Conservation (phyloP, 2,888 invertebrate species). For the Dryococelus australis region DNA sequence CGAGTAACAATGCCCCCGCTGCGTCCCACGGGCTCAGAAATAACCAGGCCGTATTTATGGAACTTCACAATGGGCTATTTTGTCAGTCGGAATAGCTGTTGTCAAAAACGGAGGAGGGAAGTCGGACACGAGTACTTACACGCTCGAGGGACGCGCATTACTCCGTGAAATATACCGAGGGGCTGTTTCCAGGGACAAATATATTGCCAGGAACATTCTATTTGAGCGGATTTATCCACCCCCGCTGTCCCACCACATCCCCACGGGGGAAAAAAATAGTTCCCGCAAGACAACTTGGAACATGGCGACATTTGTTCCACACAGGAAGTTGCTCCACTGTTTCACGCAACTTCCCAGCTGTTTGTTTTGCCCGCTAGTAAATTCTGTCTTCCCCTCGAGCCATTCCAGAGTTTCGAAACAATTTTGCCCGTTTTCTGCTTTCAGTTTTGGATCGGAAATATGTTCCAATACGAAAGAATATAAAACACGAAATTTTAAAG, state of each 20-base stretch:
- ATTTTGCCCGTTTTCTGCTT: neutral
- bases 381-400: neutral
- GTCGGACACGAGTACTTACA: neutral
- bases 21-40: neutral
- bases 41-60: constrained; percentile 8
- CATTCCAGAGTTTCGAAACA: neutral
- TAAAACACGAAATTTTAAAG: too few relatives aligned
- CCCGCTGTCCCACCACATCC: neutral
- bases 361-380: neutral
- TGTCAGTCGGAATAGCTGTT: constrained; percentile 16
- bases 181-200: neutral
- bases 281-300: neutral
- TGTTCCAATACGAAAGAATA: too few relatives aligned
- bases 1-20: neutral
- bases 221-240: neutral
- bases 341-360: neutral
- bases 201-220: constrained; percentile 3
- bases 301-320: neutral
- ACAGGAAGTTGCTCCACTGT: neutral
- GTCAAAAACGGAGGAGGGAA: neutral
- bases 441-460: too few relatives aligned
- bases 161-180: neutral
- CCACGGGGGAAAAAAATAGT: too few relatives aligned
- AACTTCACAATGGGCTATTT: constrained; percentile 16
- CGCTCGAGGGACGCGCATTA: neutral